These are phyloP conservation scores for Scarus forsteni DNA, from an alignment of 2,797 vertebrate species.

Conservation along the genomic window DNA sequence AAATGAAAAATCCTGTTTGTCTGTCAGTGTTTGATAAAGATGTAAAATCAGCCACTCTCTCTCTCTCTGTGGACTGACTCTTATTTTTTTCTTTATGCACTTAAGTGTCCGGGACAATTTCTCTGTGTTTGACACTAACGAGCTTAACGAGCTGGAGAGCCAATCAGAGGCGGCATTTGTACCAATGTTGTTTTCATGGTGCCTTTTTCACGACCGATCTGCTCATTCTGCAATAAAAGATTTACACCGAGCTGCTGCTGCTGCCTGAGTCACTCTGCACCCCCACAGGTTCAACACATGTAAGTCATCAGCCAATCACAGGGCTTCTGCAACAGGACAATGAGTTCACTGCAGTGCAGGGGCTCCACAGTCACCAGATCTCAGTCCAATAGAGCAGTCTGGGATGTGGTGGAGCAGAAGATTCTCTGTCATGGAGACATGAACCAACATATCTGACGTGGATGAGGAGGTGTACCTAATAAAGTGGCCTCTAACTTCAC, in stretches of 20 bases:
- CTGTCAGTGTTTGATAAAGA: constrained; percentile 12
- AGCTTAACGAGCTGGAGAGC: constrained; percentile 60
- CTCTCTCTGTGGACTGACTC: constrained; percentile 29
- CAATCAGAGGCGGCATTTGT: constrained; percentile 81
- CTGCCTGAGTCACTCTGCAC: neutral
- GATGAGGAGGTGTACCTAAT: too few species aligned
- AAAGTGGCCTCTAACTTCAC: too few species aligned
- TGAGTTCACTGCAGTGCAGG: too few species aligned
- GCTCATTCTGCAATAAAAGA: constrained; percentile 90
- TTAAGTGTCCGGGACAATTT: constrained; percentile 6
- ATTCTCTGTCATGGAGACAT: too few species aligned
- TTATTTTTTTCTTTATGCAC: constrained; percentile 15
- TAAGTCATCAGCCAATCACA: too few species aligned
- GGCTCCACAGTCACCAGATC: too few species aligned
- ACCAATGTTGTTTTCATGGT: constrained; percentile 87
- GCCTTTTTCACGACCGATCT: constrained; percentile 89
- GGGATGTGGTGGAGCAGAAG: too few species aligned
- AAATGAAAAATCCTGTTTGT: neutral
- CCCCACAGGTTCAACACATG: too few species aligned
- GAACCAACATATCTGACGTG: too few species aligned
- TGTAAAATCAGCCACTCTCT: constrained; percentile 16
- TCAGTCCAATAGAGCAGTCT: too few species aligned
- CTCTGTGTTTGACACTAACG: constrained; percentile 1
- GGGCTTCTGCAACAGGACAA: too few species aligned
- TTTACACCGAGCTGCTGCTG: constrained; percentile 54